Percentiles rank a stretch among this genome's conserved stretches.
Conservation (phyloP, 1,140 invertebrate species). For the Chironomus striatipennis region DNA sequence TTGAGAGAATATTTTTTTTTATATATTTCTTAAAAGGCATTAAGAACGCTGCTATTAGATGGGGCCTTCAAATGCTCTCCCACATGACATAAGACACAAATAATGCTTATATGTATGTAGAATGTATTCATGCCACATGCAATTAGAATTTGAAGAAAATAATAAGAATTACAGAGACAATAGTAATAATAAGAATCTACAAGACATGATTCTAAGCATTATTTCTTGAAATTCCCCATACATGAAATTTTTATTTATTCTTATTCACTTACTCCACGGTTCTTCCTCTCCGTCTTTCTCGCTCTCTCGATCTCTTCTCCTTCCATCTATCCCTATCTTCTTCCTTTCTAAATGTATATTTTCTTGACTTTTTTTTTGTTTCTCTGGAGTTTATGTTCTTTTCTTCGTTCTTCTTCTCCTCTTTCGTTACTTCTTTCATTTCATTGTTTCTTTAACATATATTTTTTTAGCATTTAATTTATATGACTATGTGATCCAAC, state of each 20-base stretch:
- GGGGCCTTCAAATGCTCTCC: neutral
- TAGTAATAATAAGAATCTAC: neutral
- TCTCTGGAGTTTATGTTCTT: slow-evolving; percentile 5
- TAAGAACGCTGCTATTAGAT: neutral
- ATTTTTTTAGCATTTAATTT: slow-evolving; percentile 15
- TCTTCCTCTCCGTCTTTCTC: neutral
- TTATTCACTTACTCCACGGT: too few species aligned
- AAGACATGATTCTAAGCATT: slow-evolving; percentile 8
- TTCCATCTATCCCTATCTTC: neutral
- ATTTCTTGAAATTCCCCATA: neutral
- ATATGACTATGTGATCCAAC: slow-evolving; percentile 8
- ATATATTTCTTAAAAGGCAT: neutral
- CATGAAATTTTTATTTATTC: too few species aligned
- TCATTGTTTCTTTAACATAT: slow-evolving; percentile 9
- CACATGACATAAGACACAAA: neutral
- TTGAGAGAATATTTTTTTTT: neutral
- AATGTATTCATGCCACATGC: neutral
- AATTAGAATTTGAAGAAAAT: slow-evolving; percentile 4
- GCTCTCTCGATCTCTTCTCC: neutral
- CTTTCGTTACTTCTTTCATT: neutral
- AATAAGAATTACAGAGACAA: neutral
- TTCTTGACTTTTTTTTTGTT: neutral
- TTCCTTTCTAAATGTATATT: neutral
- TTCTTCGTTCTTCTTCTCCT: slow-evolving; percentile 7
- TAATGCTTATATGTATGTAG: neutral